phyloP scores from a whole-genome alignment of 2,113 vertebrate species.

The Eurystomus gularis region DNA sequence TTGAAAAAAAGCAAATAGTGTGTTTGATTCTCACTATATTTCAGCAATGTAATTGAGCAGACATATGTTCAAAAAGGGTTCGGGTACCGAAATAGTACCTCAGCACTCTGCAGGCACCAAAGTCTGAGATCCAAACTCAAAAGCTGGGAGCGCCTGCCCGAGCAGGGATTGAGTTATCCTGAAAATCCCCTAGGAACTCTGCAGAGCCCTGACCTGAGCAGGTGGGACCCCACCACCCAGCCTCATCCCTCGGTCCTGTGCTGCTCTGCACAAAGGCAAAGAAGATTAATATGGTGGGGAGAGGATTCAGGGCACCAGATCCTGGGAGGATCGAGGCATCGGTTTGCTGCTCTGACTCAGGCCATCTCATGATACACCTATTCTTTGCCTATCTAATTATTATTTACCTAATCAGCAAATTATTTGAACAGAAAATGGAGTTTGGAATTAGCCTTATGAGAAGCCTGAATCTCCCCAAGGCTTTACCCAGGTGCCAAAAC shows the following conservation, averaged over 20 bases:
- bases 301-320: accelerated
- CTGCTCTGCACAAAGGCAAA: background rate
- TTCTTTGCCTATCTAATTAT: background rate
- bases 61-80: background rate
- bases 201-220: background rate
- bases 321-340: accelerated
- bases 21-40: slow-evolving; percentile 14
- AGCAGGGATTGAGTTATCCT: background rate
- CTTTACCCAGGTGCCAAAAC: background rate
- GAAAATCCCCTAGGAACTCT: background rate
- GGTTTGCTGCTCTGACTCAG: background rate
- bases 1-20: background rate
- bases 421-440: background rate
- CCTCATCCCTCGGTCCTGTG: background rate
- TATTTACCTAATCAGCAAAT: background rate
- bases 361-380: background rate
- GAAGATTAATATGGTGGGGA: background rate
- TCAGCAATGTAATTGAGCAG: background rate
- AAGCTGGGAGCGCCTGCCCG: background rate
- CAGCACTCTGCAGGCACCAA: background rate
- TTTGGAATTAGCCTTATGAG: background rate
- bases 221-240: too few species aligned
- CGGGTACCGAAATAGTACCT: background rate
- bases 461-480: background rate
- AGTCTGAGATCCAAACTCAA: background rate